Evolutionary conservation across 1,140 invertebrate genomes (phyloP), one percentile per base, ranked within the genome.

Genomic region (Capitella teleta): DNA sequence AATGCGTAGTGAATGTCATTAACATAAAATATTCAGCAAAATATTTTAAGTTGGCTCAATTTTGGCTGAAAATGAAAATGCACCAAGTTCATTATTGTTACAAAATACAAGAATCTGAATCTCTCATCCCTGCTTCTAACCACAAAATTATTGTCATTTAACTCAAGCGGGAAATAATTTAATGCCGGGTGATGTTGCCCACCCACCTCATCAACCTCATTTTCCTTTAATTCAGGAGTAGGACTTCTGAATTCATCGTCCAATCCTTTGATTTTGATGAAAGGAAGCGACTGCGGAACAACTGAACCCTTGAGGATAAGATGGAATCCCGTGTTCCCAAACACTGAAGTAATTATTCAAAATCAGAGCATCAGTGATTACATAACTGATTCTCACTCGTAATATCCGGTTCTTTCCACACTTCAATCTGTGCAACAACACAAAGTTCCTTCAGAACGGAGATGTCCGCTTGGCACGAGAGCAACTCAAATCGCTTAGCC

Each of bases 261-360:
- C 30, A 19, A 5, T 47, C 45, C 45, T 8, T 16, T 18, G 10
- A 21, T 16, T n/a, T 47, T 38, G 10, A 47, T 19, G 8, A 10
- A 32, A n/a, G 50, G 30, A 36, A 51, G 26, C 5, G 42, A 36
- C 12, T 26, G 28, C 19, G 67, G 59, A 23, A 28, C 26, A 8
- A 69, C 68, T 42, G 57, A 60, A 19, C 68, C 68, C 47, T 64
- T 61, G 42, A 71, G 47, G 12, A 71, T 56, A 60, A 71, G 55
- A 52, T 68, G 61, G 26, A 71, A 49, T 5, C 66, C 67, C 24
- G 59, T 62, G 43, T 63, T 69, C 10, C 68, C 68, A 63, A 64
- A 69, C 5, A 6, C 38, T n/a, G 38, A 19, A 34, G 28, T 18
- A 53, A 12, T 34, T 16, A 34, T 34, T 34, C 32, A 34, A 34